phyloP scores from a whole-genome alignment of 1,140 invertebrate genomes.

The Hetaerina americana region DNA sequence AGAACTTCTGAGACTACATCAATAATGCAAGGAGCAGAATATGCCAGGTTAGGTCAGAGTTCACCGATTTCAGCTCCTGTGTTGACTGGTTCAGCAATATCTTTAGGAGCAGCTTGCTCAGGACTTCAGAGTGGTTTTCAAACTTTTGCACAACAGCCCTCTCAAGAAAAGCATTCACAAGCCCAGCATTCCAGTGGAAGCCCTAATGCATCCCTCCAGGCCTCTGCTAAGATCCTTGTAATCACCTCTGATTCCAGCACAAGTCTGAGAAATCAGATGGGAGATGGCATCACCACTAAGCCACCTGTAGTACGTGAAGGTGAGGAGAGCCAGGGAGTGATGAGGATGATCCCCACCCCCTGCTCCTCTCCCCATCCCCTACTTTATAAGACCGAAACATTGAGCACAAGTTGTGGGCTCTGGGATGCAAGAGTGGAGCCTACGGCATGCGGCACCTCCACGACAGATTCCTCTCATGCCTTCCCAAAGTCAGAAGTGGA shows the following conservation, averaged over 20 bases:
- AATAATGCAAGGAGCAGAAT: not conserved
- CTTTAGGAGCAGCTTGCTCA: not conserved
- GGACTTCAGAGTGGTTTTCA: not conserved
- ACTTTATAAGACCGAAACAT: not conserved
- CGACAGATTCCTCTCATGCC: not conserved
- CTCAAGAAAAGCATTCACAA: too few relatives aligned
- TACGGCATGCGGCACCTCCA: not conserved
- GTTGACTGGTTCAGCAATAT: not conserved
- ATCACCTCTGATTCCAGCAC: not conserved
- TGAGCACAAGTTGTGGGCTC: not conserved
- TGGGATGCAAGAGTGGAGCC: too few relatives aligned
- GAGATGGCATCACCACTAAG: too few relatives aligned
- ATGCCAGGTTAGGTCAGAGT: not conserved
- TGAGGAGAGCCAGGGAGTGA: not conserved
- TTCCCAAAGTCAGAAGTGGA: not conserved
- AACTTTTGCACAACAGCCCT: not conserved
- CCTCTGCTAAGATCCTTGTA: not conserved
- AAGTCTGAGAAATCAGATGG: not conserved
- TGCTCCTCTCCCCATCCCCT: not conserved
- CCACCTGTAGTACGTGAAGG: not conserved
- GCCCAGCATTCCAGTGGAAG: too few relatives aligned
- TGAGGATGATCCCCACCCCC: not conserved
- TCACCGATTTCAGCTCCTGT: not conserved
- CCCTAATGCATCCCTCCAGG: not conserved
- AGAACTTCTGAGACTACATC: not conserved